phyloP scores from a whole-genome alignment of 2,113 vertebrate genomes.

The Prionailurus bengalensis region DNA sequence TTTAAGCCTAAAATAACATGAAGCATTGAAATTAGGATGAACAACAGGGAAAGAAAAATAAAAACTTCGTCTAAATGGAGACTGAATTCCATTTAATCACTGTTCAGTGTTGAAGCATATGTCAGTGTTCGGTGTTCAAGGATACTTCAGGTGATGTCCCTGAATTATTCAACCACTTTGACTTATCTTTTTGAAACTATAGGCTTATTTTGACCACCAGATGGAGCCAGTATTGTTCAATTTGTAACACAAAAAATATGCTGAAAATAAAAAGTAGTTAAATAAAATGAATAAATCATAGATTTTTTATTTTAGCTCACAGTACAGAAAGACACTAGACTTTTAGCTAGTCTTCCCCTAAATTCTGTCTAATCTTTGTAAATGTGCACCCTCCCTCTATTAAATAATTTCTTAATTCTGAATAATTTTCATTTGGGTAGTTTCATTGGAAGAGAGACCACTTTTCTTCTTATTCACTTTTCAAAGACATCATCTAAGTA shows the following conservation, averaged over 20 bases:
- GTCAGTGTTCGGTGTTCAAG: not conserved
- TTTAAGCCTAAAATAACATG: slow-evolving; percentile 30
- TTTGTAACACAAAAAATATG: slow-evolving; percentile 48
- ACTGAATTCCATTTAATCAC: not conserved
- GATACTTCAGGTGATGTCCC: not conserved
- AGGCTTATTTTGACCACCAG: slow-evolving; percentile 77
- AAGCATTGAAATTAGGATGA: slow-evolving; percentile 13
- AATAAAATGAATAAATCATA: slow-evolving; percentile 51
- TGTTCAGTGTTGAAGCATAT: not conserved
- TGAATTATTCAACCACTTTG: slow-evolving; percentile 56
- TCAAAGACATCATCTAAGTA: not conserved
- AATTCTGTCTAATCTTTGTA: slow-evolving; percentile 7
- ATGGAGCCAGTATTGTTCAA: slow-evolving; percentile 81
- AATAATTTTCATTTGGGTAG: slow-evolving; percentile 17
- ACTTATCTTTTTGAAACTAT: slow-evolving; percentile 27
- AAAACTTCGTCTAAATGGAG: not conserved
- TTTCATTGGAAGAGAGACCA: not conserved
- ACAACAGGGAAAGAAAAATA: not conserved
- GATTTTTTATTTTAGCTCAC: slow-evolving; percentile 11
- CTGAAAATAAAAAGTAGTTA: slow-evolving; percentile 63
- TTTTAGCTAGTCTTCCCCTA: not conserved
- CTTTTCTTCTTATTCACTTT: slow-evolving; percentile 25
- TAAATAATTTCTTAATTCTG: slow-evolving; percentile 50
- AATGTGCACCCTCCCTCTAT: not conserved
- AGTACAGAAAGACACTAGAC: slow-evolving; percentile 15